Base-by-base conservation (phyloP, 2,888 invertebrate species). In the Ephialtes manifestator region DNA sequence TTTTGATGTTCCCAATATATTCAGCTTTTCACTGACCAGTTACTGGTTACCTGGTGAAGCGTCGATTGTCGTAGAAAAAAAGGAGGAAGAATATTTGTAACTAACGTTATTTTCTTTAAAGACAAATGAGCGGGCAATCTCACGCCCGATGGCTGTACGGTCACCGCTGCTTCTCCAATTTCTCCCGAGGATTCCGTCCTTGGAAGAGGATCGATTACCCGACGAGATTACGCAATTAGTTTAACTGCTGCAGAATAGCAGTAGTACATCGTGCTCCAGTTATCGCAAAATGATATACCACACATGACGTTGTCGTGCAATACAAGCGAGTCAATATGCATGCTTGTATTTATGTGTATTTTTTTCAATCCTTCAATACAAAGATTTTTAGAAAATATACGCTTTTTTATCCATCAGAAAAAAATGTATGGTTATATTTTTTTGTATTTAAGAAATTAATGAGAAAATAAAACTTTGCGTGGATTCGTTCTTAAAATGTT, bases 231-330 rank as follows among this genome's bases (percentile, higher is more conserved):
- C 88, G 87, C 88, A 89, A 89, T 92, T 92, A 91, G 31, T 79
- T 84, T 88, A 90, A 90, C 89, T 86, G 80, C 83, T 87, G 88
- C 85, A 81, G 80, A 77, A 70, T 83, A 82, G 77, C 84, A 85
- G 75, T 83, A 86, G 53, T 55, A 55, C 84, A 89, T 86, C 89
- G 85, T 89, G 92, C 91, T 92, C 93, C 89, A 92, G 86, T 93
- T 93, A 81, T 85, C 83, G 72, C 18, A 83, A 89, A 90, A 83
- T 68, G 51, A 60, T 74, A 55, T 18, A 68, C 68, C 58, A 35
- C 60, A 35, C 63, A 48, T 48, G 15, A 5, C 39, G 13, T 43
- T 20, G 24, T 67, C 46, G 63, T 63, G 31, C 15, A n/a, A 8
- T 39, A 18, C 35, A 35, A 39, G 8, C 39, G 10, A 63, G 8